These are phyloP conservation scores for Cryptus armator DNA, from an alignment of 2,888 invertebrate genomes.

Conservation along the genomic window DNA sequence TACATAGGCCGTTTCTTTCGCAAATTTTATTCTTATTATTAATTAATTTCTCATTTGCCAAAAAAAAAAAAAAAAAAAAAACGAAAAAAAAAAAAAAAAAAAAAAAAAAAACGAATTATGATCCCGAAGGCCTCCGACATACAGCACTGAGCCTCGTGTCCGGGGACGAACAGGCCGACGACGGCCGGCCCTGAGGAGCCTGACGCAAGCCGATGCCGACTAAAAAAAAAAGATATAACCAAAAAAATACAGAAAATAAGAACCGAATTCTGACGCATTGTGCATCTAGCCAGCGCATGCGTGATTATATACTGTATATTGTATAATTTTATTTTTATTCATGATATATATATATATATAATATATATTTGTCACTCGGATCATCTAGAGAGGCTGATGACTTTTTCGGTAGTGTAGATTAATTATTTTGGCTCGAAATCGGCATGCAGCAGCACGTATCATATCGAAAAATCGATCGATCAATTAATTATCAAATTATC, in stretches of 20 bases:
- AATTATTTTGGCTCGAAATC: conserved; percentile 63
- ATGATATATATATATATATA: conserved; percentile 37
- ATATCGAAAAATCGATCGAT: conserved; percentile 29
- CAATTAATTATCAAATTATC: conserved; percentile 10
- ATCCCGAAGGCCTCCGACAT: conserved; percentile 83
- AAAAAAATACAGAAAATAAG: conserved; percentile 67
- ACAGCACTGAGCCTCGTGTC: conserved; percentile 86
- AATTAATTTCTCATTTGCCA: conserved; percentile 76
- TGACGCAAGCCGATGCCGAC: conserved; percentile 76
- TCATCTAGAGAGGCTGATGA: conserved; percentile 35
- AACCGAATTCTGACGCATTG: conserved; percentile 86
- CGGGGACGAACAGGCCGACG: conserved; percentile 84
- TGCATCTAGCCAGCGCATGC: conserved; percentile 85
- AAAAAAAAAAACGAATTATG: conserved; percentile 67
- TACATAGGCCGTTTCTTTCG: conserved; percentile 72
- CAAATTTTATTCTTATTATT: conserved; percentile 70
- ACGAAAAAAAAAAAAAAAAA: conserved; percentile 56
- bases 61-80: conserved; percentile 59
- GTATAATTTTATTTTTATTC: conserved; percentile 52
- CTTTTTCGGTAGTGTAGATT: conserved; percentile 58
- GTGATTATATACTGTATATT: conserved; percentile 72
- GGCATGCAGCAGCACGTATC: conserved; percentile 68
- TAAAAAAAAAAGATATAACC: conserved; percentile 63
- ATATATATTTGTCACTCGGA: conserved; percentile 34
- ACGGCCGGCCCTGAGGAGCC: conserved; percentile 84